A percentile compares a stretch with the other conserved stretches of the same genome.
phyloP scores from a whole-genome alignment of 2,888 invertebrate species.

The Ischnus inquisitorius region DNA sequence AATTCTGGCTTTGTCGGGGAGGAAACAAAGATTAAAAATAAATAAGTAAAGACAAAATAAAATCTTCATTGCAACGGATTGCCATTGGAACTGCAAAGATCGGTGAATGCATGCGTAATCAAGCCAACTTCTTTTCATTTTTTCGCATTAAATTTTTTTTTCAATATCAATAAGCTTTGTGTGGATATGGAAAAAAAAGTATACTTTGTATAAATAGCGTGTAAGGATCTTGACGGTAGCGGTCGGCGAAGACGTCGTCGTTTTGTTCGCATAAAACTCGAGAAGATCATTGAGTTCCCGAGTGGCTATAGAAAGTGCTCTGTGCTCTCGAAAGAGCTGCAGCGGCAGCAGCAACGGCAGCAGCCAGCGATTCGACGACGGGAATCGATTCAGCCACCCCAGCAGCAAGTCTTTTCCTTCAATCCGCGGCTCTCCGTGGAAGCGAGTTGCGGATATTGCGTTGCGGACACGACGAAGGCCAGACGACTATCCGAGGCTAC shows the following conservation, averaged over 20 bases:
- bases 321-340: conserved; percentile 10
- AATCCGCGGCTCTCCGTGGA: conserved; percentile 14
- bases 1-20: too few species aligned
- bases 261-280: conserved; percentile 68
- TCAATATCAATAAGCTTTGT: too few species aligned
- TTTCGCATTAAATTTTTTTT: too few species aligned
- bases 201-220: conserved; percentile 3
- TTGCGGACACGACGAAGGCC: conserved; percentile 13
- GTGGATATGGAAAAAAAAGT: neutral
- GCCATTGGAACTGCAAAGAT: too few species aligned
- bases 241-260: conserved; percentile 12
- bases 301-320: conserved; percentile 50
- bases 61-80: too few species aligned
- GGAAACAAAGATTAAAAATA: too few species aligned
- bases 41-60: too few species aligned
- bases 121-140: too few species aligned
- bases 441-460: conserved; percentile 41
- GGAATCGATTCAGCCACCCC: conserved; percentile 47
- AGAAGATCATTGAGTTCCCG: conserved; percentile 69
- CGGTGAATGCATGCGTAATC: too few species aligned
- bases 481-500: neutral
- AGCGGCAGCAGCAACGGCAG: conserved; percentile 9
- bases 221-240: conserved; percentile 18
- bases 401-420: conserved; percentile 28
- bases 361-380: conserved; percentile 29